phyloP scores from a whole-genome alignment of 2,113 vertebrate genomes.

The Chaetodon trifascialis region DNA sequence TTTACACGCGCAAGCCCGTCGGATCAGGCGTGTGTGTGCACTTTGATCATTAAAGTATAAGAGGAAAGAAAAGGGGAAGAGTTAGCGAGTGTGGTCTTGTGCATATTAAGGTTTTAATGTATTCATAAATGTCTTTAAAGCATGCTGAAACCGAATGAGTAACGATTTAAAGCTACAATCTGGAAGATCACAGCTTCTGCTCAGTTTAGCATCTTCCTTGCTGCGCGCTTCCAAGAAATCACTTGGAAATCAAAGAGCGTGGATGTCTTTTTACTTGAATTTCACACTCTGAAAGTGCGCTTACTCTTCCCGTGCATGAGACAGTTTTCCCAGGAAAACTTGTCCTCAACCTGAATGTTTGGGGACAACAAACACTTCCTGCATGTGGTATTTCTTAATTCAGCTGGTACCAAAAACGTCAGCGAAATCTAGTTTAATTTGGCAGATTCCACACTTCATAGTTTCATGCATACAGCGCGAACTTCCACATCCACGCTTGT shows the following conservation, averaged over 20 bases:
- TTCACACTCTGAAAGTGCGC: not conserved
- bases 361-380: not conserved
- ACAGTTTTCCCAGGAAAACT: not conserved
- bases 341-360: not conserved
- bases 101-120: not conserved
- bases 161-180: not conserved
- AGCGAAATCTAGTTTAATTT: not conserved
- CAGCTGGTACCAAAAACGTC: not conserved
- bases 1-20: constrained; percentile 51
- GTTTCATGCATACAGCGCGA: not conserved
- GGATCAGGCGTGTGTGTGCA: constrained; percentile 35
- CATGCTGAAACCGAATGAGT: not conserved
- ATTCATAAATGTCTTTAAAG: not conserved
- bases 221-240: constrained; percentile 7
- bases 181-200: not conserved
- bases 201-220: not conserved
- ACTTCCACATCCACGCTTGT: constrained; percentile 16
- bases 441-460: not conserved
- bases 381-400: not conserved
- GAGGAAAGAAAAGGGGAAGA: not conserved
- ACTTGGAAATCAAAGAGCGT: constrained; percentile 16
- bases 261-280: not conserved
- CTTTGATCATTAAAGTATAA: not conserved
- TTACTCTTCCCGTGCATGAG: not conserved
- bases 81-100: not conserved